Percentiles rank a stretch among this genome's conserved stretches.
Conservation (phyloP, 2,113 vertebrate species). For the Eleginops maclovinus region DNA sequence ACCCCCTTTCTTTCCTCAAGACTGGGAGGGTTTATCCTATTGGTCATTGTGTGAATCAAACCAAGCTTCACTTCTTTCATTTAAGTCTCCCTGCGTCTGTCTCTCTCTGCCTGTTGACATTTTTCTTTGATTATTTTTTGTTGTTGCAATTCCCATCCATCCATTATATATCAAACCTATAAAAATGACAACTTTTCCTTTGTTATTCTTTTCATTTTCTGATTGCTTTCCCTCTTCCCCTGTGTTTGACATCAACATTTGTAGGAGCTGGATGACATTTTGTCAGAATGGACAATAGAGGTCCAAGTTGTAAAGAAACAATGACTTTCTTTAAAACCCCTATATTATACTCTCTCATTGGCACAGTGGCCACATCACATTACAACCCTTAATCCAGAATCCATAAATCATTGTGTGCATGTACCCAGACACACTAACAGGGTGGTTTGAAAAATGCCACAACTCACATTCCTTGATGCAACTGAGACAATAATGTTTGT, state of each 20-base stretch:
- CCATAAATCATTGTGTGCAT: constrained; percentile 62
- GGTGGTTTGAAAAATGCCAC: constrained; percentile 60
- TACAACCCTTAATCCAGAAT: constrained; percentile 36
- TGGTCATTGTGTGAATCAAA: constrained; percentile 85
- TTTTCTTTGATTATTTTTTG: constrained; percentile 35
- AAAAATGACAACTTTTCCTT: constrained; percentile 33
- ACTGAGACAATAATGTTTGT: constrained; percentile 68
- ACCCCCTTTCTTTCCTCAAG: constrained; percentile 81
- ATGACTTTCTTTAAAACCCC: constrained; percentile 25
- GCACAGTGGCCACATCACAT: constrained; percentile 58
- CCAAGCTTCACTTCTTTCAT: constrained; percentile 64
- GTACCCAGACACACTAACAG: constrained; percentile 37
- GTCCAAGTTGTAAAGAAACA: constrained; percentile 24
- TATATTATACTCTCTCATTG: constrained; percentile 38
- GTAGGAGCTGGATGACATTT: constrained; percentile 19
- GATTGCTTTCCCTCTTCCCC: constrained; percentile 23
- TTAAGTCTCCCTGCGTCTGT: constrained; percentile 36
- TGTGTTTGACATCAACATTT: constrained; percentile 26
- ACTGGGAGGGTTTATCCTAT: constrained; percentile 86
- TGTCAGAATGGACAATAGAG: constrained; percentile 24
- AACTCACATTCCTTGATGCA: constrained; percentile 62
- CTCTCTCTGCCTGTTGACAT: constrained; percentile 33
- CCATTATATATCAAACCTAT: constrained; percentile 19
- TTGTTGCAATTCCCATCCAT: neutral
- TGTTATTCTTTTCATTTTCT: neutral